A percentile compares a stretch with the other conserved stretches of the same genome.
These are phyloP conservation scores for Phengaris arion DNA, from an alignment of 2,888 invertebrate genomes.

Conservation along the genomic window DNA sequence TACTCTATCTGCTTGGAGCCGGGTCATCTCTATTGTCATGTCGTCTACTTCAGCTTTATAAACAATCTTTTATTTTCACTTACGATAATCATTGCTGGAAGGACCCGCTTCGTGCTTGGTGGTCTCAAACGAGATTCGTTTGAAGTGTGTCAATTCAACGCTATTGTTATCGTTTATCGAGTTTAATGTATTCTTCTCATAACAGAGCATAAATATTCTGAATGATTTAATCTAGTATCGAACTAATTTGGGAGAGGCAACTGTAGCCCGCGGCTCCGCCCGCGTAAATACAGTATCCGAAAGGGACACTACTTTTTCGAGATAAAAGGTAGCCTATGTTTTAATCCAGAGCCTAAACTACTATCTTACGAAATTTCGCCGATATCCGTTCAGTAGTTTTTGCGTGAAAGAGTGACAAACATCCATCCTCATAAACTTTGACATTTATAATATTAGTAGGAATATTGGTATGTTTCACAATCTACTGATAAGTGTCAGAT, in stretches of 20 bases:
- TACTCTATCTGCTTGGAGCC: constrained; percentile 43
- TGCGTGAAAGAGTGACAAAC: too few relatives aligned
- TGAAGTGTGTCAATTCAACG: constrained; percentile 57
- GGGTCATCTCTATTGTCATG: constrained; percentile 76
- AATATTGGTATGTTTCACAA: too few relatives aligned
- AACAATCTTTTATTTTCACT: constrained; percentile 79
- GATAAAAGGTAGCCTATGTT: too few relatives aligned
- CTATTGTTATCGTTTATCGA: constrained; percentile 23
- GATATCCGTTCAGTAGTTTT: too few relatives aligned
- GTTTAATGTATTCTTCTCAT: background rate
- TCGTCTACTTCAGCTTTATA: constrained; percentile 75
- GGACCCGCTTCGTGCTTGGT: constrained; percentile 74
- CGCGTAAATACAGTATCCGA: too few relatives aligned
- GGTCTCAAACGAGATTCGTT: constrained; percentile 75
- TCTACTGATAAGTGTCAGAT: too few relatives aligned
- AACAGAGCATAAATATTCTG: background rate
- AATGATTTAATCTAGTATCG: constrained; percentile 9
- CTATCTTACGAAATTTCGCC: too few relatives aligned
- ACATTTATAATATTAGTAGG: too few relatives aligned
- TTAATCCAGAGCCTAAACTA: too few relatives aligned
- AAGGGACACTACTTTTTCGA: too few relatives aligned
- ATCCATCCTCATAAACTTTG: too few relatives aligned
- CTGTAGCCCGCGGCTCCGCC: too few relatives aligned
- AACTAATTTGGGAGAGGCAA: constrained; percentile 6
- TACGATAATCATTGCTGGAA: constrained; percentile 73